A percentile compares a stretch with the other conserved stretches of the same genome.
Evolutionary conservation across 2,797 vertebrate genomes (phyloP).

Genomic region (Amblyraja radiata): DNA sequence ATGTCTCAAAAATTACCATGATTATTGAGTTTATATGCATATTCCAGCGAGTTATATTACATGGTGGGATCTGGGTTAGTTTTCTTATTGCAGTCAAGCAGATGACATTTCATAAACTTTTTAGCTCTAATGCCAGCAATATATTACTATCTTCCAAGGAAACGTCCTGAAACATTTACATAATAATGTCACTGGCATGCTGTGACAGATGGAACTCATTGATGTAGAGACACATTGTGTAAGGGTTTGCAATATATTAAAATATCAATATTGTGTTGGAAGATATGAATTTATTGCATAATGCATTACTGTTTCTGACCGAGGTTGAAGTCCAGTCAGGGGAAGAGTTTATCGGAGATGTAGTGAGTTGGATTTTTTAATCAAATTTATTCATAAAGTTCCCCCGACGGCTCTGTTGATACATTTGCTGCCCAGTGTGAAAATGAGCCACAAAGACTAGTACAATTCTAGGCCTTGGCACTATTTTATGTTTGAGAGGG

Average conservation of each 20-base stretch:
- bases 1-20: slow-evolving; percentile 35
- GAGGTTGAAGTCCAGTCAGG: slow-evolving; percentile 31
- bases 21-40: slow-evolving; percentile 38
- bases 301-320: slow-evolving; percentile 26
- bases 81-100: slow-evolving; percentile 31
- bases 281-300: slow-evolving; percentile 35
- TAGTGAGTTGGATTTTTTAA: slow-evolving; percentile 29
- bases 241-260: slow-evolving; percentile 27
- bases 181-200: slow-evolving; percentile 69
- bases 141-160: slow-evolving; percentile 30
- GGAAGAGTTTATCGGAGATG: slow-evolving; percentile 24
- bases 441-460: background rate
- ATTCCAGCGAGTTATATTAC: slow-evolving; percentile 31
- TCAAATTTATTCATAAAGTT: slow-evolving; percentile 36
- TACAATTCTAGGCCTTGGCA: background rate
- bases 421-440: background rate
- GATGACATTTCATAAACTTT: slow-evolving; percentile 38
- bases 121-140: slow-evolving; percentile 30
- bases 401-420: background rate
- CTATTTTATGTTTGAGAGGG: background rate
- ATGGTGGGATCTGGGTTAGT: slow-evolving; percentile 16
- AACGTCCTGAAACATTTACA: slow-evolving; percentile 58
- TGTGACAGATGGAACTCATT: slow-evolving; percentile 71
- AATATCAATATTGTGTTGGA: slow-evolving; percentile 36
- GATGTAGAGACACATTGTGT: slow-evolving; percentile 53